Evolutionary conservation across 2,797 vertebrate genomes (phyloP), one percentile per base, ranked within the genome.

Genomic region (Psittacula derbiana): DNA sequence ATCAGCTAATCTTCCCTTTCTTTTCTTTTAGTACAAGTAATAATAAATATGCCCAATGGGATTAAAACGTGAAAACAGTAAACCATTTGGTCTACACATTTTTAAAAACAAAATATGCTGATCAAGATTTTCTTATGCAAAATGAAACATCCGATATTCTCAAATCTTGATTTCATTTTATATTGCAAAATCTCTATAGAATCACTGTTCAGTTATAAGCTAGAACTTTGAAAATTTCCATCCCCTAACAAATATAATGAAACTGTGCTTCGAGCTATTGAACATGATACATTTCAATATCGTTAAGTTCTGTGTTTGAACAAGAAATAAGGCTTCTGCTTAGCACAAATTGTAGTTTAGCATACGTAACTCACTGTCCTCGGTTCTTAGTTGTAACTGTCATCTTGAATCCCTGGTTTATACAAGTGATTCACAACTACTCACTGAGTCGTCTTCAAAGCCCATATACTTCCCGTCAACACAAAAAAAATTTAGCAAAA

Each of bases 251-350:
- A 92, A 70, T 15, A 53, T 16, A 80, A 74, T 12, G 16, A 69
- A 70, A 91, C 9, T 50, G 27, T 65, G 49, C 38, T 80, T 80
- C 80, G 28, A 83, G 72, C 57, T 71, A 41, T n/a, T 91, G 57
- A 83, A 74, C 75, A 78, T 71, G 25, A 71, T 65, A 44, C 16
- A 62, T 72, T 75, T 58, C 41, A 84, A 69, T 91, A 86, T 58
- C 30, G 66, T 55, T 62, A 75, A 79, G 55, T 76, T 91, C n/a
- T 67, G 33, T 70, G 33, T 86, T 53, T 61, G 57, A 93, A 80
- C 16, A 94, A 61, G 85, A 91, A 92, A 88, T 80, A 90, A 3
- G 21, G 69, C 57, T 91, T 86, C 61, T 83, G 44, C 79, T 96
- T 86, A 72, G 79, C 69, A 74, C 24, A 80, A 69, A 41, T n/a